Conservation (phyloP, 2,888 invertebrate genomes). For the Agrilus mali region DNA sequence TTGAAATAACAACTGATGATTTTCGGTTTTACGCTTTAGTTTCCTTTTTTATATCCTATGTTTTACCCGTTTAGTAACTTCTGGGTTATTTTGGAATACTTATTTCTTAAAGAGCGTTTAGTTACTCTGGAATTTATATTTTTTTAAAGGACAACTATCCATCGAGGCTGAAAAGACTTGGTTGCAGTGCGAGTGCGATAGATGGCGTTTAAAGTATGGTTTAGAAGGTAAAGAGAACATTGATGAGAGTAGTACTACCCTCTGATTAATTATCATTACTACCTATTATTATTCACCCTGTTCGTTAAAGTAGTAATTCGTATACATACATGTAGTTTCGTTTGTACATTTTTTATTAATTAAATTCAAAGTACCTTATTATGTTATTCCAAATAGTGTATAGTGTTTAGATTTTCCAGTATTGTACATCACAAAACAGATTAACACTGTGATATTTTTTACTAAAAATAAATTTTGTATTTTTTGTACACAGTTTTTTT, state of each 20-base stretch:
- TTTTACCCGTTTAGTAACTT: too few species aligned
- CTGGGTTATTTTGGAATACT: too few species aligned
- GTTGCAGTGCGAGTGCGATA: slow-evolving; percentile 81
- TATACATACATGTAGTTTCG: neutral
- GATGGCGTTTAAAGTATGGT: slow-evolving; percentile 74
- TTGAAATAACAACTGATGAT: too few species aligned
- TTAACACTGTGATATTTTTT: slow-evolving; percentile 27
- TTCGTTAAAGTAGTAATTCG: slow-evolving; percentile 5
- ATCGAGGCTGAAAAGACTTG: slow-evolving; percentile 82
- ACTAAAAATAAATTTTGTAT: slow-evolving; percentile 23
- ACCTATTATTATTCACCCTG: slow-evolving; percentile 3
- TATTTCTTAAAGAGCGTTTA: too few species aligned
- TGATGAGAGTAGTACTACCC: slow-evolving; percentile 22
- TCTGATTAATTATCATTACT: slow-evolving; percentile 8
- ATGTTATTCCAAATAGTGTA: neutral
- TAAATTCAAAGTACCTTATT: slow-evolving; percentile 6
- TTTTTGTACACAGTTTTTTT: slow-evolving; percentile 20
- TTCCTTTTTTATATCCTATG: too few species aligned
- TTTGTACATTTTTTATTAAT: slow-evolving; percentile 4
- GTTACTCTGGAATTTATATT: neutral
- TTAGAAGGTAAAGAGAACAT: slow-evolving; percentile 54
- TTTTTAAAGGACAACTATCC: slow-evolving; percentile 60
- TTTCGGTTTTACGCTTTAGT: too few species aligned
- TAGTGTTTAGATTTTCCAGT: slow-evolving; percentile 5
- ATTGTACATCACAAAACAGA: slow-evolving; percentile 10